Base-by-base conservation (phyloP, 1,140 invertebrate genomes). In the Asbolus verrucosus region DNA sequence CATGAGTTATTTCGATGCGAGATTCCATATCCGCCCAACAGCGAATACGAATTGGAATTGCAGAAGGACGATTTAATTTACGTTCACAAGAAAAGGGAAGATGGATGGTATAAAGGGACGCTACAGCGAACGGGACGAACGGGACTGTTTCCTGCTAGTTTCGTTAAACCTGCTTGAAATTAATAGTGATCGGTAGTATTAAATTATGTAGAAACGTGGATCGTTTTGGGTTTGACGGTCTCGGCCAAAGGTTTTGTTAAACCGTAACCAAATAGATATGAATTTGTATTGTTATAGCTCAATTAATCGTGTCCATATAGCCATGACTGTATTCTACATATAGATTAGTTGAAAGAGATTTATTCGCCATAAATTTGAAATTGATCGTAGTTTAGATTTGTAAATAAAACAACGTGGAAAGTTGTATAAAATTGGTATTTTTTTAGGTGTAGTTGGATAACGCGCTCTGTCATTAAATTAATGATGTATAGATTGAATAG, bases 51-150 rank as follows among this genome's bases (percentile, higher is more conserved):
- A 81, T 76, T 97, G 69, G 94, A 96, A 78, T 83, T 98, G 0
- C 91, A 92, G 71, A 87, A 96, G 11, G 94, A 94, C 15, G 96
- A 98, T 78, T 90, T 97, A 54, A 94, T 97, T 62, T 91, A 94
- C 75, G 94, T 97, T 1, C 92, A 94, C 77, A 94, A 93, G 74
- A 97, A 96, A 80, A 88, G 94, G 30, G 94, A 96, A 16, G 95
- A 97, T 78, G 96, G 96, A 8, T 98, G 95, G 95, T 97, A 93
- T 80, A 97, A 97, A 81, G 96, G 95, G 2, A 96, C 94, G 0
- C 87, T 93, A 73, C 90, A 95, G 76, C 86, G 94, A 41, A 96
- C 94, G 1, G 94, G 95, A 9, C 91, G 94, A 73, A 95, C 93
- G 1, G 96, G 96, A 3, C 85, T 98, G 1, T 97, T 98, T 83